Evolutionary conservation across 2,797 vertebrate genomes (phyloP).

Genomic region (Dipus sagitta): DNA sequence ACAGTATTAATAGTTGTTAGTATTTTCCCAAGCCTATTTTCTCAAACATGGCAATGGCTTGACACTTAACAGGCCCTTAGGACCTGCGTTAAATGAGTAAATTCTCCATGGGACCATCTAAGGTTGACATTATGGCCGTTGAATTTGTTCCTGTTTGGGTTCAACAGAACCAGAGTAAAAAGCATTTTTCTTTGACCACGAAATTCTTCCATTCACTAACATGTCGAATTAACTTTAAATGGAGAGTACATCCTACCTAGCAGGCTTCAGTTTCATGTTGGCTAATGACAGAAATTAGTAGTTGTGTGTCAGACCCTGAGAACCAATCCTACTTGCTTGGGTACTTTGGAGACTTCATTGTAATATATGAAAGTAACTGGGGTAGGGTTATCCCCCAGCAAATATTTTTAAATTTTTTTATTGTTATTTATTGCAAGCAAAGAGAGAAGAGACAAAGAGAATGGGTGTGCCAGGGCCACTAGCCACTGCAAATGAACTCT

Average conservation of each 20-base stretch:
- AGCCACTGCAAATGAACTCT: no score
- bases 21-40: not conserved
- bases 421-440: no score
- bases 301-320: not conserved
- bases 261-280: not conserved
- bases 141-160: not conserved
- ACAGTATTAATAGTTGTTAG: not conserved
- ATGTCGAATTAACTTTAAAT: not conserved
- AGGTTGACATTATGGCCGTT: not conserved
- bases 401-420: not conserved
- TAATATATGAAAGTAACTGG: not conserved
- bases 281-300: not conserved
- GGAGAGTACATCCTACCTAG: not conserved
- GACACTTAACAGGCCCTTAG: not conserved
- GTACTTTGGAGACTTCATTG: not conserved
- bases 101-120: not conserved
- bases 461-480: no score
- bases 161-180: not conserved
- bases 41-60: not conserved
- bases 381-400: not conserved
- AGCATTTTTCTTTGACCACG: constrained; percentile 5
- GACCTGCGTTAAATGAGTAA: not conserved
- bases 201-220: not conserved
- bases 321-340: not conserved
- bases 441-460: no score